Conservation (phyloP, 2,797 vertebrate genomes). For the Pagetopsis macropterus region DNA sequence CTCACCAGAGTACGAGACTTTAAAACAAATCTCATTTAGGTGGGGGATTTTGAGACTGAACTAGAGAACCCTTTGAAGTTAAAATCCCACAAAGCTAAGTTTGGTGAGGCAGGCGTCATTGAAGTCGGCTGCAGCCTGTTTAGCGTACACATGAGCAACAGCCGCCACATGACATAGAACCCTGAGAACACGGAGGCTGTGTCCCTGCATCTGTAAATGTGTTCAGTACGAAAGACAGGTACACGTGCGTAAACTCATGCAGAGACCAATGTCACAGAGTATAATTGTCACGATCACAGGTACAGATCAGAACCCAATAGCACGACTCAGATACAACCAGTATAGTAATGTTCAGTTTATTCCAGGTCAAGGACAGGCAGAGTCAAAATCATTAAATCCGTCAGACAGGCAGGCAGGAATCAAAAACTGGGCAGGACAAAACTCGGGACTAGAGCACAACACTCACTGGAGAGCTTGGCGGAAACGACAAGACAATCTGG, state of each 20-base stretch:
- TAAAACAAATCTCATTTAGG: constrained; percentile 20
- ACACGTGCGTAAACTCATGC: not conserved
- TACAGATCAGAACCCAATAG: no score
- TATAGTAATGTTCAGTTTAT: no score
- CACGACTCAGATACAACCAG: no score
- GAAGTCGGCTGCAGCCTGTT: constrained; percentile 8
- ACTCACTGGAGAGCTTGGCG: no score
- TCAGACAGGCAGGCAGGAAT: no score
- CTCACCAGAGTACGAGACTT: constrained; percentile 3
- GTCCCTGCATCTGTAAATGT: not conserved
- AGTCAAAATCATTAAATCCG: no score
- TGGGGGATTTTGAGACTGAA: constrained; percentile 7
- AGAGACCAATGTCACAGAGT: not conserved
- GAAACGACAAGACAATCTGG: no score
- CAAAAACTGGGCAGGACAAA: no score
- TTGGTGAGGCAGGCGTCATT: constrained; percentile 4
- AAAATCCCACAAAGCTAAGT: constrained; percentile 19
- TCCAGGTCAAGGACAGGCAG: no score
- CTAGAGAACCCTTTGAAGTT: constrained; percentile 12
- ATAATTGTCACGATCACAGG: no score
- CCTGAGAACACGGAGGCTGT: constrained; percentile 7
- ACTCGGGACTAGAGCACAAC: no score
- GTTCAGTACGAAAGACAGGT: not conserved
- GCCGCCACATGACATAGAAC: not conserved
- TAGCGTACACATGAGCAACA: not conserved